Evolutionary conservation across 2,888 invertebrate species (phyloP), one percentile per base, ranked within the genome.

Genomic region (Tetheella fluctuosa): DNA sequence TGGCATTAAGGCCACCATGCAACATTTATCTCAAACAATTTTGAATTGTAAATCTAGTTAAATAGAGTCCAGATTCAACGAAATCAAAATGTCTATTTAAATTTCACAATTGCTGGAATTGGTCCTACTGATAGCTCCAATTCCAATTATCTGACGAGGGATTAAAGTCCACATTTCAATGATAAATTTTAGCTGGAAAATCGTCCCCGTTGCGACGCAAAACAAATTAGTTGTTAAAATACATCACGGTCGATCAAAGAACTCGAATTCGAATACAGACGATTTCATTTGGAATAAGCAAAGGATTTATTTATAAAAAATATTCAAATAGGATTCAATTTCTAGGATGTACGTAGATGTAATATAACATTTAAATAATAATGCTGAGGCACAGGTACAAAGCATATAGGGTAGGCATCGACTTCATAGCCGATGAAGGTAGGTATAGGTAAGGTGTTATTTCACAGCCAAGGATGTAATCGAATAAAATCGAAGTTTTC

Each of bases 151-250:
- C 58, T 30, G n/a, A 1, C 17, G 7, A 6, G 7, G 20, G 20
- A 20, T 59, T 69, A 69, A 42, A 23, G 67, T 61, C 28, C 57
- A 65, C 52, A 57, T 65, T 70, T 52, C n/a, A 17, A 28, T 55
- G 58, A 34, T 15, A 30, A 15, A 13, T 55, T 57, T 59, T 64
- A 58, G 25, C 48, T 65, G 58, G 39, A 61, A 60, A 61, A 60
- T 17, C 37, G 39, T 59, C 54, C 58, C 61, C 54, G 54, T 55
- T 54, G 59, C 58, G n/a, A 64, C 56, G 65, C 59, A 69, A 71
- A 73, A 69, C 63, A 68, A 69, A 68, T 67, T 72, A 69, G 65
- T 61, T 69, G 63, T 63, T 65, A 66, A 65, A 63, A 61, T 63
- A 62, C 56, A 67, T 57, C 64, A 62, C 59, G 55, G 59, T 63